Conservation (phyloP, 2,113 vertebrate species). For the Bombycilla garrulus region DNA sequence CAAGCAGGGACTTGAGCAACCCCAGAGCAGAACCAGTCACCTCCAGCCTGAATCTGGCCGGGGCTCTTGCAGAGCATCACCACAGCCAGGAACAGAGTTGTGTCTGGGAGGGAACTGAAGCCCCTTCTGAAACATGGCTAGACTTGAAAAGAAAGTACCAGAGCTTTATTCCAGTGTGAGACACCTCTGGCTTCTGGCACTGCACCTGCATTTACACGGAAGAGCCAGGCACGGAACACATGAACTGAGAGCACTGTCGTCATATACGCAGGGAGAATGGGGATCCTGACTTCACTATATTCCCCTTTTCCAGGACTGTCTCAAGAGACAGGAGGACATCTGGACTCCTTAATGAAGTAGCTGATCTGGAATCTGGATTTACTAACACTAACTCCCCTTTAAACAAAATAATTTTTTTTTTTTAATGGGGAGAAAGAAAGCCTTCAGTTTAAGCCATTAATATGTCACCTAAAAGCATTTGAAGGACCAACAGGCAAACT, state of each 20-base stretch:
- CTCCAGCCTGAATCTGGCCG: neutral
- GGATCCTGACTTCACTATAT: neutral
- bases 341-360: slow-evolving; percentile 9
- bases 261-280: neutral
- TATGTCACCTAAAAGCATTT: slow-evolving; percentile 41
- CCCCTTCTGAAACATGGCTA: neutral
- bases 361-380: slow-evolving; percentile 9
- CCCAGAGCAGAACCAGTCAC: neutral
- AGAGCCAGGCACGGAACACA: neutral
- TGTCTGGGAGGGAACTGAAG: neutral
- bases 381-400: neutral
- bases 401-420: neutral
- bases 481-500: slow-evolving; percentile 44
- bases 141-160: neutral
- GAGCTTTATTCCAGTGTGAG: neutral
- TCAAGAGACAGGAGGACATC: neutral
- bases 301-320: neutral
- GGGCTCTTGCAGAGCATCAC: neutral
- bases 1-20: neutral
- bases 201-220: neutral
- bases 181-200: neutral
- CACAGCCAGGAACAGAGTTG: neutral
- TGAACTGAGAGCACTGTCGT: neutral
- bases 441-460: neutral
- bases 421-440: neutral